Base-by-base conservation (phyloP, 2,888 invertebrate species). In the Quadroppia sp. region DNA sequence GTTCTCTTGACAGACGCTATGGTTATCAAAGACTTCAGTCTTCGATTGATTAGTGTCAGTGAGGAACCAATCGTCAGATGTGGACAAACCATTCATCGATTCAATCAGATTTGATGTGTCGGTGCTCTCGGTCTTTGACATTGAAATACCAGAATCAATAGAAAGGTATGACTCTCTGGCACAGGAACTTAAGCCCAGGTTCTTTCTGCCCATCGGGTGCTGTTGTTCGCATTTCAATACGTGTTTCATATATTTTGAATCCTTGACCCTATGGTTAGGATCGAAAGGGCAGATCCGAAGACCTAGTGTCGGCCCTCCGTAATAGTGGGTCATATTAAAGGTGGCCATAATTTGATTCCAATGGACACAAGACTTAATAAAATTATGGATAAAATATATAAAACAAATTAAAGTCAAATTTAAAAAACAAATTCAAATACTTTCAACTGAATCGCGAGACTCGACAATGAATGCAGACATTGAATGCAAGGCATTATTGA, bases 331-430 rank as follows among this genome's bases (percentile, higher is more conserved):
- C 3, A 30, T 30, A 15, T 59, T 30, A 53, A 53, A 64, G 20
- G 61, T 64, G 36, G 61, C 61, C 61, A 64, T 64, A 20, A 1
- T 64, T 64, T 59, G 59, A 11, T 32, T 73, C 32, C 70, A 69
- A 42, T 30, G 20, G 17, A 73, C 30, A 40, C 48, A 45, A 32
- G 42, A 1, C 42, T 48, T n/a, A n/a, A n/a, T n/a, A n/a, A n/a
- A n/a, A n/a, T n/a, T n/a, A n/a, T n/a, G n/a, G n/a, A n/a, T n/a
- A n/a, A n/a, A n/a, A n/a, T n/a, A n/a, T n/a, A n/a, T n/a, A n/a
- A n/a, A n/a, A n/a, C n/a, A n/a, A n/a, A n/a, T n/a, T n/a, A n/a
- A n/a, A n/a, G n/a, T n/a, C n/a, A n/a, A n/a, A n/a, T n/a, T n/a
- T n/a, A n/a, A n/a, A n/a, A n/a, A n/a, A n/a, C n/a, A n/a, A n/a